These are phyloP conservation scores for Aphelocoma californica DNA, from an alignment of 2,797 vertebrate genomes.

Conservation along the genomic window DNA sequence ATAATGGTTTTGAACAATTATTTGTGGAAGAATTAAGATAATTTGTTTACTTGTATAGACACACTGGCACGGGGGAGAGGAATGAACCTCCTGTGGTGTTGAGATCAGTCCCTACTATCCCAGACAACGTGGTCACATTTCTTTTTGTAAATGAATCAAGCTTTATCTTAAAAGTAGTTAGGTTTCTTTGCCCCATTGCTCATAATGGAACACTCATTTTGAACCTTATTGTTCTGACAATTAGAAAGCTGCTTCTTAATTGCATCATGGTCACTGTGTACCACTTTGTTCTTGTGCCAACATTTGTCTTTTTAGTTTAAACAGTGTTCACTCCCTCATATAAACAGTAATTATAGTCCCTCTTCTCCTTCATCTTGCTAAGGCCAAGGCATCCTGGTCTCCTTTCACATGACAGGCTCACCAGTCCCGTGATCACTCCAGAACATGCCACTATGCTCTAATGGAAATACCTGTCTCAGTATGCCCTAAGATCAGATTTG, in stretches of 20 bases:
- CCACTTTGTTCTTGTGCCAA: slow-evolving; percentile 63
- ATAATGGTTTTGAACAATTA: not conserved
- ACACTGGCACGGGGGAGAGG: not conserved
- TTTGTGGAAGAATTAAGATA: slow-evolving; percentile 12
- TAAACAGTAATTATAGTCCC: slow-evolving; percentile 32
- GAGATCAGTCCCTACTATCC: not conserved
- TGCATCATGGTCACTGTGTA: slow-evolving; percentile 43
- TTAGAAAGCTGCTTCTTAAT: slow-evolving; percentile 61
- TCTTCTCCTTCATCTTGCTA: slow-evolving; percentile 13
- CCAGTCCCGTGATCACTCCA: not conserved
- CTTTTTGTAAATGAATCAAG: not conserved
- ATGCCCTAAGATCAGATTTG: not conserved
- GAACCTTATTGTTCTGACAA: slow-evolving; percentile 56
- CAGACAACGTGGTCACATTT: not conserved
- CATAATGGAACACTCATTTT: slow-evolving; percentile 53
- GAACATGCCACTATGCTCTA: not conserved
- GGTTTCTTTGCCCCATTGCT: slow-evolving; percentile 66
- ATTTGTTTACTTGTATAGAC: not conserved
- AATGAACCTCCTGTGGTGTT: not conserved
- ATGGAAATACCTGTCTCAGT: not conserved
- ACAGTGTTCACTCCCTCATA: slow-evolving; percentile 28
- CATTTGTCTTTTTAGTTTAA: slow-evolving; percentile 36
- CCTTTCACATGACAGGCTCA: not conserved
- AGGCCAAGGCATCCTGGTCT: slow-evolving; percentile 13
- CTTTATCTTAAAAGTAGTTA: slow-evolving; percentile 40